Conservation (phyloP, 2,113 vertebrate species). For the Sardina pilchardus region DNA sequence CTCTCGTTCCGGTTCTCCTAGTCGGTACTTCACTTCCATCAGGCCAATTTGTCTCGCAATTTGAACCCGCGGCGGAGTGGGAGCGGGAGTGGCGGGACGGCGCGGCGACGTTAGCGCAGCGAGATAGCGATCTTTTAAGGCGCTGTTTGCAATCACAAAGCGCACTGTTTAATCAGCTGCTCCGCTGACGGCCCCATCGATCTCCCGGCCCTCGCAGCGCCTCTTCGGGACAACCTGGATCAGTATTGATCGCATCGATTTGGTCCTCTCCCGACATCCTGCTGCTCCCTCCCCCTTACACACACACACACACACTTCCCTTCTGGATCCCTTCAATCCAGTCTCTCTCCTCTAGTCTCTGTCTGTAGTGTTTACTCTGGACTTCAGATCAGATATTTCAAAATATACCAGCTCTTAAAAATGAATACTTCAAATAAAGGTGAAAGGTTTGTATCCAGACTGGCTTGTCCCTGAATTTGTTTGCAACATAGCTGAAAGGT, state of each 20-base stretch:
- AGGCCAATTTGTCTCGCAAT: slow-evolving; percentile 65
- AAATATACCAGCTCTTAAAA: background rate
- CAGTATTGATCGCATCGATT: slow-evolving; percentile 63
- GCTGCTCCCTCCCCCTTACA: background rate
- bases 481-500: too few relatives aligned
- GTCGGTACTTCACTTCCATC: slow-evolving; percentile 57
- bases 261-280: slow-evolving; percentile 19
- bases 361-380: background rate
- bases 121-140: slow-evolving; percentile 62
- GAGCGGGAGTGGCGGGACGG: slow-evolving; percentile 17
- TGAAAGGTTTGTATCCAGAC: too few relatives aligned
- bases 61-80: slow-evolving; percentile 60
- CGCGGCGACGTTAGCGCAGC: background rate
- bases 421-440: background rate
- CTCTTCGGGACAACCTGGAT: slow-evolving; percentile 58
- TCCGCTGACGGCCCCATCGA: background rate
- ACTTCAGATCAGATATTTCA: background rate
- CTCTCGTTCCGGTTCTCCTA: background rate
- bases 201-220: background rate
- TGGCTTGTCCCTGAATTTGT: too few relatives aligned
- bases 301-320: slow-evolving; percentile 8
- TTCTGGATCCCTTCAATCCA: background rate
- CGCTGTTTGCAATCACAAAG: slow-evolving; percentile 74
- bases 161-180: slow-evolving; percentile 66
- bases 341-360: background rate